Percentiles rank a stretch among this genome's conserved stretches.
phyloP scores from a whole-genome alignment of 2,888 invertebrate species.

The Caenorhabditis doughertyi region DNA sequence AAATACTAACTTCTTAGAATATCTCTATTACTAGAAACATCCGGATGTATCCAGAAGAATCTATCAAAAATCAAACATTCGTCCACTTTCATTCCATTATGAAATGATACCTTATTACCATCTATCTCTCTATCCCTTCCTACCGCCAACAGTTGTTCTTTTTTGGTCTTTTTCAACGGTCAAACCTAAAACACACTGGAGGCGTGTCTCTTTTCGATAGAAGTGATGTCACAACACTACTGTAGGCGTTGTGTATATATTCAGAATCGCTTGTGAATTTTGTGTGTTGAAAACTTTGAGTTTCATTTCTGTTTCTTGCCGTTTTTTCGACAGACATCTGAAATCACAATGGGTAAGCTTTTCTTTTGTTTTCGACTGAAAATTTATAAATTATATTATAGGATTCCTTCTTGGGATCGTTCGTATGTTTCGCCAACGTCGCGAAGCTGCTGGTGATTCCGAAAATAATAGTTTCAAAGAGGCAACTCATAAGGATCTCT shows the following conservation, averaged over 20 bases:
- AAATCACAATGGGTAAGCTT: slow-evolving; percentile 48
- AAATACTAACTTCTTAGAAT: not conserved
- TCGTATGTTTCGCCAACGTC: slow-evolving; percentile 37
- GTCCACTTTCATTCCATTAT: slow-evolving; percentile 44
- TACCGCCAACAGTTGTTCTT: slow-evolving; percentile 35
- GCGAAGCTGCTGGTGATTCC: slow-evolving; percentile 13
- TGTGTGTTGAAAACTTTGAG: slow-evolving; percentile 6
- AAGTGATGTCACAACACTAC: slow-evolving; percentile 43
- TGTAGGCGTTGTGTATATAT: slow-evolving; percentile 49
- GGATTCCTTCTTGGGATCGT: slow-evolving; percentile 54
- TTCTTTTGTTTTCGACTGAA: not conserved
- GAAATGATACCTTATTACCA: not conserved
- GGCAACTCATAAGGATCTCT: slow-evolving; percentile 45
- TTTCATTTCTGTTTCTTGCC: slow-evolving; percentile 2
- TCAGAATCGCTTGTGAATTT: not conserved
- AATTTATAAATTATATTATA: slow-evolving; percentile 6
- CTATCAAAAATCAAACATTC: slow-evolving; percentile 26
- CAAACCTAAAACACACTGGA: slow-evolving; percentile 38
- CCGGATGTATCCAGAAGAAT: not conserved
- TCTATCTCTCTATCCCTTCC: not conserved
- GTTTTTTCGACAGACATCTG: not conserved
- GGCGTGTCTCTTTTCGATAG: slow-evolving; percentile 24
- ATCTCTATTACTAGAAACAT: not conserved
- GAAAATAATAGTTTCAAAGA: slow-evolving; percentile 31
- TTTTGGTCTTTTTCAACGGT: slow-evolving; percentile 42